These are phyloP conservation scores for Deroplatys truncata DNA, from an alignment of 2,888 invertebrate genomes.

Conservation along the genomic window DNA sequence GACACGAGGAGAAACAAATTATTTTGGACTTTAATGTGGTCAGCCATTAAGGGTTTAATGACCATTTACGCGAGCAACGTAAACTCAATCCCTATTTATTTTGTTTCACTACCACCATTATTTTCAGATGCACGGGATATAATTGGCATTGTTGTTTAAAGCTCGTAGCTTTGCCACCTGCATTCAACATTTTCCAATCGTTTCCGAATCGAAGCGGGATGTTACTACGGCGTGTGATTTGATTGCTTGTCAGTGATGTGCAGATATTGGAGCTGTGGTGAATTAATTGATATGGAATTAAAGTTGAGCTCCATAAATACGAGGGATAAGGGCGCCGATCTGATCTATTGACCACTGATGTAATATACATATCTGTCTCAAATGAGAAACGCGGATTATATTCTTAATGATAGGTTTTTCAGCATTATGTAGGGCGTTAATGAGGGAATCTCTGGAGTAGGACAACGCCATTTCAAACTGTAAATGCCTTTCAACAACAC, in stretches of 20 bases:
- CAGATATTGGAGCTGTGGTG: neutral
- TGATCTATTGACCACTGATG: neutral
- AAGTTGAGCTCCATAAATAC: neutral
- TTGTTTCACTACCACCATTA: too few relatives aligned
- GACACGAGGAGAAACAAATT: too few relatives aligned
- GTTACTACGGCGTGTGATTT: neutral
- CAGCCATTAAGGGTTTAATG: too few relatives aligned
- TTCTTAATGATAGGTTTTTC: neutral
- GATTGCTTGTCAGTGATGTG: neutral
- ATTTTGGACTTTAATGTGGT: too few relatives aligned
- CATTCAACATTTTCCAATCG: neutral
- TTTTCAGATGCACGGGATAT: too few relatives aligned
- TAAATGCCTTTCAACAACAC: neutral
- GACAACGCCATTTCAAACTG: neutral
- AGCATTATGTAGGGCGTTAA: neutral
- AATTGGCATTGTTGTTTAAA: too few relatives aligned
- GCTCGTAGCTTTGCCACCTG: neutral
- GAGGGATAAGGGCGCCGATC: neutral
- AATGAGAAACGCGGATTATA: neutral
- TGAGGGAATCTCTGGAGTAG: neutral
- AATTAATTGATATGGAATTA: neutral
- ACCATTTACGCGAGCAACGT: too few relatives aligned
- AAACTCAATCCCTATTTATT: too few relatives aligned
- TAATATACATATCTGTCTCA: neutral
- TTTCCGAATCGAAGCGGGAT: neutral